Base-by-base conservation (phyloP, 2,113 vertebrate genomes). In the Diadophis punctatus region DNA sequence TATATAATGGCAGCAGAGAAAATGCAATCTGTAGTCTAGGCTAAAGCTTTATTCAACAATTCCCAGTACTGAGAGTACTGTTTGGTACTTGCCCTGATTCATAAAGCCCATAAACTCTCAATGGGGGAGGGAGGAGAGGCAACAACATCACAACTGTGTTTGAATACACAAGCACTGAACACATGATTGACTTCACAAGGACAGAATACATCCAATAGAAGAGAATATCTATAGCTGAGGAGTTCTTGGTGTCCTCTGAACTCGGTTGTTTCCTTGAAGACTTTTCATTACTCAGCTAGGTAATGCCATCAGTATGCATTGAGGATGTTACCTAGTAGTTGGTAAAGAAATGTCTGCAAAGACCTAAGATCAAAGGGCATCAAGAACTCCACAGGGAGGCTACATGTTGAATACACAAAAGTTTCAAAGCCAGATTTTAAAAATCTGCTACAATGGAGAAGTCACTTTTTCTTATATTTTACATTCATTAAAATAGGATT, bases 1-100 rank as follows among this genome's bases (percentile, higher is more conserved):
- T 58, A 92, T 14, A 55, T 58, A 92, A 55, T 23, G 43, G 27
- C 48, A 91, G 22, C 90, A 48, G 27, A 20, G n/a, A 88, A 85
- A 92, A 92, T n/a, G 93, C 93, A 3, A 30, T 60, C 88, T n/a
- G 89, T 60, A 34, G 49, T 91, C 27, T 49, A 93, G n/a, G 46
- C 92, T 90, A 90, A 96, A 93, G 93, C 56, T 56, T 95, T 91
- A 56, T 91, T 91, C 94, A 86, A n/a, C n/a, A 8, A 39, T 39
- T 80, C n/a, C 68, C 34, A 39, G 18, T 80, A 20, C 18, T 20
- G 68, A 34, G 68, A 8, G 16, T 39, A 22, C 16, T 39, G 68
- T 39, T 20, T 80, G 18, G 8, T 20, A 80, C 18, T 20, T 80
- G n/a, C 68, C n/a, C 20, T 80, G 68, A 80, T 20, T 16, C 68